Evolutionary conservation across 2,113 vertebrate genomes (phyloP).

Genomic region (Leuciscus idus): DNA sequence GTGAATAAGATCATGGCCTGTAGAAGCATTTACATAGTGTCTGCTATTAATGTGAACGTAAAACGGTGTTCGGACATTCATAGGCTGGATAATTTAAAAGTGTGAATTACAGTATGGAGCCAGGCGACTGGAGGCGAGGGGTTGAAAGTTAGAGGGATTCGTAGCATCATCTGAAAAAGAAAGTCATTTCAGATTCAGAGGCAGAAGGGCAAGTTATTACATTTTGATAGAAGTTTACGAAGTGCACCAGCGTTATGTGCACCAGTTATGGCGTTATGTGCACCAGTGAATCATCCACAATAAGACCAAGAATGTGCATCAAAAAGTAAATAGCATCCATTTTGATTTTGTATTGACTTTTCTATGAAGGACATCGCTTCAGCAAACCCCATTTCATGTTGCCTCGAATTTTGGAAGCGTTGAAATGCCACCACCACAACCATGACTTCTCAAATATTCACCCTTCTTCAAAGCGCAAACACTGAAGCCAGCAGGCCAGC

Average conservation of each 20-base stretch:
- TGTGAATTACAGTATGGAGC: not conserved
- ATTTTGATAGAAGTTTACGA: not conserved
- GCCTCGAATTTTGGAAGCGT: not conserved
- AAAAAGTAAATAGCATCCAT: not conserved
- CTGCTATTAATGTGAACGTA: not conserved
- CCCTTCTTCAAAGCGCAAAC: not conserved
- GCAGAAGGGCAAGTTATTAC: not conserved
- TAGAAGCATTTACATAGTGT: not conserved
- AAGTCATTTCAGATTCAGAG: not conserved
- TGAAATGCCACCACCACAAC: slow-evolving; percentile 17
- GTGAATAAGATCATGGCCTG: not conserved
- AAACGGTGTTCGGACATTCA: not conserved
- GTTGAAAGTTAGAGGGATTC: not conserved
- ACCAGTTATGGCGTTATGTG: too few species aligned
- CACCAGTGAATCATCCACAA: not conserved
- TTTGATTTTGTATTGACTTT: not conserved
- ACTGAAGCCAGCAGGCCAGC: not conserved
- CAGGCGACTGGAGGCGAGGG: not conserved
- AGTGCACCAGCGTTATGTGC: too few species aligned
- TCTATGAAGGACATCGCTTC: not conserved
- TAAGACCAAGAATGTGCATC: not conserved
- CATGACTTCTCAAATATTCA: not conserved
- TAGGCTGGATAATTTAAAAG: slow-evolving; percentile 3
- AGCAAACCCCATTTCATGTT: not conserved
- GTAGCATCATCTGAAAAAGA: not conserved